Conservation (phyloP, 2,888 invertebrate species). For the Stenchaetothrips biformis region DNA sequence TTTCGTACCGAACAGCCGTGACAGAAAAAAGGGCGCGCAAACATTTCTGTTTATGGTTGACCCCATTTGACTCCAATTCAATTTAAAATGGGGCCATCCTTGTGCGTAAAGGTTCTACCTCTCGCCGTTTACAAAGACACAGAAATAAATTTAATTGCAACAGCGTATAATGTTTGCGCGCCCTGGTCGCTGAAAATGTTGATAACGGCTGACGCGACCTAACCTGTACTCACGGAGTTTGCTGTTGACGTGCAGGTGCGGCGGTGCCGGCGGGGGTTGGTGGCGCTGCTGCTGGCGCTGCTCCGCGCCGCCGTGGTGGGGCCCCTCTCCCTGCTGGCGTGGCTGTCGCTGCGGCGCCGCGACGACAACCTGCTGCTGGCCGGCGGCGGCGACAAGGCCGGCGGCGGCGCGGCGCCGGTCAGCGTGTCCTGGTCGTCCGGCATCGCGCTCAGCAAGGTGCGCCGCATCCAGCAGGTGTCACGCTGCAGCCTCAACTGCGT, state of each 20-base stretch:
- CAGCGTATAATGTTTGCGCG: no score
- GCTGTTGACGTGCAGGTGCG: not conserved
- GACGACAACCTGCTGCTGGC: slow-evolving; percentile 47
- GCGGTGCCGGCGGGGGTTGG: not conserved
- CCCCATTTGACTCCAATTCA: no score
- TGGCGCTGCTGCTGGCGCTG: not conserved
- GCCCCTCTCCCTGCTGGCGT: slow-evolving; percentile 49
- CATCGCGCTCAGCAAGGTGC: slow-evolving; percentile 46
- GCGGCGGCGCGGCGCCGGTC: slow-evolving; percentile 10
- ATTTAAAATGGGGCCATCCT: no score
- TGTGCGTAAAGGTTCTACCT: no score
- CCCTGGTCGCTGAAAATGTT: no score
- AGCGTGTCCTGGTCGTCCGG: slow-evolving; percentile 49
- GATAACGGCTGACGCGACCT: no score
- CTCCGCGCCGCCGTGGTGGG: slow-evolving; percentile 49
- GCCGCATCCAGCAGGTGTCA: slow-evolving; percentile 52
- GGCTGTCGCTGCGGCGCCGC: slow-evolving; percentile 45
- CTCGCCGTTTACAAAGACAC: no score
- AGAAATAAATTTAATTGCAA: no score
- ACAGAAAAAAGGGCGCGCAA: no score
- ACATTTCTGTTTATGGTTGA: no score
- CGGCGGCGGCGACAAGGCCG: not conserved
- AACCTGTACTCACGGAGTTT: no score
- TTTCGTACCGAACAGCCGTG: no score
- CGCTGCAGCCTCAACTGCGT: slow-evolving; percentile 52